phyloP scores from a whole-genome alignment of 2,113 vertebrate species.

The Corythaeola cristata region DNA sequence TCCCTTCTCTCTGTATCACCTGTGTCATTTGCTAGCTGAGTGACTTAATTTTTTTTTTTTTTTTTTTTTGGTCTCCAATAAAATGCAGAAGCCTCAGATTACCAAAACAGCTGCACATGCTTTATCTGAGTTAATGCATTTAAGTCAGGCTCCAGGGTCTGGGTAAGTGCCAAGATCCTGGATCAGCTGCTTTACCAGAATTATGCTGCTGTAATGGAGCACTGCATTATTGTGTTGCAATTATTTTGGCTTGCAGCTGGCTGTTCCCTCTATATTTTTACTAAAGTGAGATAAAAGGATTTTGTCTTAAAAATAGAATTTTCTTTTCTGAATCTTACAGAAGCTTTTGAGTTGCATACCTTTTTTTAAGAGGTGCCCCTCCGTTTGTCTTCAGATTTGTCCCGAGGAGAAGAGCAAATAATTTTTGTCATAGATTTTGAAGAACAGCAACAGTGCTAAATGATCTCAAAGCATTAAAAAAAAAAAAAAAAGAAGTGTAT shows the following conservation, averaged over 20 bases:
- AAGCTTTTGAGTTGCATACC: background rate
- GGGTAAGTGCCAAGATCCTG: background rate
- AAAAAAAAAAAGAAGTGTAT: background rate
- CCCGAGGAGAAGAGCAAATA: background rate
- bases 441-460: background rate
- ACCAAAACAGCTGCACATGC: constrained; percentile 50
- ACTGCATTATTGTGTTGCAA: constrained; percentile 35
- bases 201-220: constrained; percentile 11
- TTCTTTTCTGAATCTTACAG: constrained; percentile 18
- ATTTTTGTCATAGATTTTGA: background rate
- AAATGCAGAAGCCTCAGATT: constrained; percentile 32
- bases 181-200: constrained; percentile 36
- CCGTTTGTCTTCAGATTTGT: background rate
- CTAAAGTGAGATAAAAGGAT: constrained; percentile 44
- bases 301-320: constrained; percentile 55
- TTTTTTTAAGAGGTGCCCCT: background rate
- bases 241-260: constrained; percentile 56
- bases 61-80: background rate
- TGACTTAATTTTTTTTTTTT: background rate
- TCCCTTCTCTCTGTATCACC: background rate
- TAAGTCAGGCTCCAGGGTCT: background rate
- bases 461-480: background rate
- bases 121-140: background rate
- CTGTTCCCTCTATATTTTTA: constrained; percentile 40
- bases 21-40: background rate